Percentiles rank a stretch among this genome's conserved stretches.
Conservation (phyloP, 37 sponge, comb jelly and placozoan species). For the Crambe crambe region DNA sequence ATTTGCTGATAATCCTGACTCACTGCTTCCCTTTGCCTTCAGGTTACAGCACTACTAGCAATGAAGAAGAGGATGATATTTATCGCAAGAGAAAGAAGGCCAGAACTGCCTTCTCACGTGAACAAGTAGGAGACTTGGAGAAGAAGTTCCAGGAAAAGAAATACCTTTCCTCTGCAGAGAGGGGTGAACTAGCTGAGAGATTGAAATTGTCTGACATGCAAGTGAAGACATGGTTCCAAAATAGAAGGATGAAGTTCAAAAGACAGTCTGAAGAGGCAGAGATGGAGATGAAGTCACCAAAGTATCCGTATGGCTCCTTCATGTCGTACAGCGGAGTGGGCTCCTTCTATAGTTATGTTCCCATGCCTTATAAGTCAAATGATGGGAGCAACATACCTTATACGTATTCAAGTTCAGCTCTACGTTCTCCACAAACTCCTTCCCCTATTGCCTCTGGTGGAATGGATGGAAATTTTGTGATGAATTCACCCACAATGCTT, state of each 20-base stretch:
- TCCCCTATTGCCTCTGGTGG: neutral
- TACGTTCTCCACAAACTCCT: conserved; percentile 41
- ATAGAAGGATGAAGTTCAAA: conserved; percentile 84
- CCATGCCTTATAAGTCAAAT: conserved; percentile 46
- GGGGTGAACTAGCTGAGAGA: conserved; percentile 82
- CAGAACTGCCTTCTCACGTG: conserved; percentile 81
- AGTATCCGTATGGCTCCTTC: conserved; percentile 57
- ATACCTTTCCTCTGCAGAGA: conserved; percentile 76
- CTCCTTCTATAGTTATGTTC: conserved; percentile 43
- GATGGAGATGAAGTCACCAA: conserved; percentile 74
- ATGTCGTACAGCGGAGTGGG: conserved; percentile 22
- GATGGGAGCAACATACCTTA: conserved; percentile 19
- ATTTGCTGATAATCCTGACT: too few species aligned
- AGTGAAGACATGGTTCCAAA: conserved; percentile 90
- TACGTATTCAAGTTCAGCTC: neutral
- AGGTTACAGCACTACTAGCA: neutral
- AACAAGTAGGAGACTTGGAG: conserved; percentile 79
- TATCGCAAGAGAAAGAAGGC: conserved; percentile 65
- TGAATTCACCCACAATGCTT: conserved; percentile 31
- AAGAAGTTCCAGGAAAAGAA: conserved; percentile 85
- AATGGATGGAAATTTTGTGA: conserved; percentile 1
- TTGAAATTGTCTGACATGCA: conserved; percentile 85
- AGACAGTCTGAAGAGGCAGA: conserved; percentile 81
- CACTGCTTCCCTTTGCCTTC: too few species aligned
- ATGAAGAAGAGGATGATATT: conserved; percentile 67